phyloP scores from a whole-genome alignment of 2,888 invertebrate genomes.

The Panorpa germanica region DNA sequence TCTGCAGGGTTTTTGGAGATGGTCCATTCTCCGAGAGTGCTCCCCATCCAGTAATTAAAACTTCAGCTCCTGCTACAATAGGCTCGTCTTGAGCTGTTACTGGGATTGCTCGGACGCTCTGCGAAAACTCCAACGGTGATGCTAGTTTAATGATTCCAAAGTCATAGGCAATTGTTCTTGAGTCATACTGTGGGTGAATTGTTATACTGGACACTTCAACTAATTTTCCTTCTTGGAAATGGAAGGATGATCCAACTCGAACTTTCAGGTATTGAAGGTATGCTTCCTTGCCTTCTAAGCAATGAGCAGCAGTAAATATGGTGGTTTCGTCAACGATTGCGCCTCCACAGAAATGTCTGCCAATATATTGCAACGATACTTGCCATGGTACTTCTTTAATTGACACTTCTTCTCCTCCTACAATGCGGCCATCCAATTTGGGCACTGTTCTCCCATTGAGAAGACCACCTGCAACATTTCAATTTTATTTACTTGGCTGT shows the following conservation, averaged over 20 bases:
- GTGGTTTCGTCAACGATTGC: constrained; percentile 25
- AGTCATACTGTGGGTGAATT: constrained; percentile 25
- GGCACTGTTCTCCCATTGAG: no score
- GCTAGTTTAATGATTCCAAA: constrained; percentile 28
- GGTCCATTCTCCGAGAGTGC: constrained; percentile 17
- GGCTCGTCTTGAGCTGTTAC: constrained; percentile 21
- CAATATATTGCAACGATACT: no score
- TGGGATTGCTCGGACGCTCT: constrained; percentile 20
- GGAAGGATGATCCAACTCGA: constrained; percentile 28
- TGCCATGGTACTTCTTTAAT: no score
- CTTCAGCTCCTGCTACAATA: constrained; percentile 22
- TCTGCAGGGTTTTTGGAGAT: constrained; percentile 23
- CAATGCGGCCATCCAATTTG: no score
- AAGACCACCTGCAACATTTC: no score
- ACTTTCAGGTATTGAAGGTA: constrained; percentile 14
- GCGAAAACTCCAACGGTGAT: constrained; percentile 21
- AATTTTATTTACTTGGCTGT: no score
- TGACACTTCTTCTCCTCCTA: no score
- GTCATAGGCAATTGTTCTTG: constrained; percentile 26
- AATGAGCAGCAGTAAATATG: constrained; percentile 33
- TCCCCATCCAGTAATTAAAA: constrained; percentile 28
- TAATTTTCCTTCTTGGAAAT: constrained; percentile 23
- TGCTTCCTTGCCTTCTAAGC: constrained; percentile 23
- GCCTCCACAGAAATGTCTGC: constrained; percentile 28
- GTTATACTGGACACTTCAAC: constrained; percentile 23